phyloP scores from a whole-genome alignment of 2,888 invertebrate species.

The Hemistola chrysoprasaria region DNA sequence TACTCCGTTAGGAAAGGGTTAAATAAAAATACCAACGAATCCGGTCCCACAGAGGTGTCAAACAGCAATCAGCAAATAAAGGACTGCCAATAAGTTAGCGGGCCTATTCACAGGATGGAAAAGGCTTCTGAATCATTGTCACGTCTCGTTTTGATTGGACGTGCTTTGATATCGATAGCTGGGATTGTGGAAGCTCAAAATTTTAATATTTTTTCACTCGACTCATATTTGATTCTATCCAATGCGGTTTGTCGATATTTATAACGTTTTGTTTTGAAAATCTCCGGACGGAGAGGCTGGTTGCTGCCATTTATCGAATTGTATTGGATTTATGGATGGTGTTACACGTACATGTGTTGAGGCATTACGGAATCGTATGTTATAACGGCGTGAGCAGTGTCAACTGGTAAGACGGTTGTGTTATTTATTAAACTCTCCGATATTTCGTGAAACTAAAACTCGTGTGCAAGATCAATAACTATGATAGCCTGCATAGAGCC shows the following conservation, averaged over 20 bases:
- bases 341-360: conserved; percentile 18
- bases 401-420: conserved; percentile 17
- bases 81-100: conserved; percentile 76
- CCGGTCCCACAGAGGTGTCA: conserved; percentile 67
- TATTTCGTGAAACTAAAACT: background rate
- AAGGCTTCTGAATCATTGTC: conserved; percentile 77
- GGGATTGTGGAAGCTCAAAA: conserved; percentile 72
- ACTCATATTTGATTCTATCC: conserved; percentile 72
- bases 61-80: conserved; percentile 78
- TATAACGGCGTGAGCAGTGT: conserved; percentile 11
- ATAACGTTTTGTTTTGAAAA: conserved; percentile 62
- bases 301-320: conserved; percentile 53
- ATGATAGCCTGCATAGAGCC: no score
- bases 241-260: conserved; percentile 70
- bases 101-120: conserved; percentile 72
- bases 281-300: conserved; percentile 44
- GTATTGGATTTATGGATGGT: conserved; percentile 36
- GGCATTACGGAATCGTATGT: conserved; percentile 16
- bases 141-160: conserved; percentile 80
- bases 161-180: conserved; percentile 79
- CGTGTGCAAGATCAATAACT: background rate
- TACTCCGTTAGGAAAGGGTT: no score
- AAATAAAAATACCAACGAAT: conserved; percentile 64
- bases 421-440: conserved; percentile 10
- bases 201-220: conserved; percentile 70